These are phyloP conservation scores for Struthidea cinerea DNA, from an alignment of 2,113 vertebrate species.

Conservation along the genomic window DNA sequence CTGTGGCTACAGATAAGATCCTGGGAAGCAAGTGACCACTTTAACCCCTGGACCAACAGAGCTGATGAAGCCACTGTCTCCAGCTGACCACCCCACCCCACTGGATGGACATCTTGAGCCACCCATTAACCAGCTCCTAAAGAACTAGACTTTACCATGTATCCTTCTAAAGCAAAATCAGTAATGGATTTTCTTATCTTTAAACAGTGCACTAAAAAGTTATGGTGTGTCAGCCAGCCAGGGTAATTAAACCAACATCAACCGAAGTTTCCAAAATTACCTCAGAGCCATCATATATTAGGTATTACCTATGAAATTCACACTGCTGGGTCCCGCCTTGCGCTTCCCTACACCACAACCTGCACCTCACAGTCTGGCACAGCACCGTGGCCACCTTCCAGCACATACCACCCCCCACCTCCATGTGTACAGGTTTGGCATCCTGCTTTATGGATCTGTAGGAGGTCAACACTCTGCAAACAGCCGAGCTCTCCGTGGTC, in stretches of 20 bases:
- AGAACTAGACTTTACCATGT: fast-evolving
- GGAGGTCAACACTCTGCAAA: not conserved
- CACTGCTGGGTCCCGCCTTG: not conserved
- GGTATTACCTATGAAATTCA: not conserved
- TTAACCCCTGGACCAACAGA: not conserved
- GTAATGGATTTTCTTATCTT: not conserved
- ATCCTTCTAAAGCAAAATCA: not conserved
- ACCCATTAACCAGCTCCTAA: not conserved
- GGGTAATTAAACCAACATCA: not conserved
- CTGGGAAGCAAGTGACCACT: not conserved
- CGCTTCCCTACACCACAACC: fast-evolving
- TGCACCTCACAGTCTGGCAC: not conserved
- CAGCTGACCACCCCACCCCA: not conserved
- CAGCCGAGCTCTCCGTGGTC: fast-evolving
- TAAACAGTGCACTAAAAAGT: not conserved
- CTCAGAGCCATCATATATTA: not conserved
- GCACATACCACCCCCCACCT: fast-evolving
- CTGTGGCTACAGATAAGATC: not conserved
- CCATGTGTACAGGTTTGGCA: not conserved
- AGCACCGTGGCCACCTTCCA: not conserved
- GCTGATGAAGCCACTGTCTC: not conserved
- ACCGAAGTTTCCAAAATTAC: not conserved
- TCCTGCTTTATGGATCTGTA: fast-evolving
- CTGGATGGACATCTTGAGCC: not conserved
- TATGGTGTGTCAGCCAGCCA: not conserved